Percentiles rank a stretch among this genome's conserved stretches.
Evolutionary conservation across 2,888 invertebrate genomes (phyloP).

Genomic region (Smittia sp.): DNA sequence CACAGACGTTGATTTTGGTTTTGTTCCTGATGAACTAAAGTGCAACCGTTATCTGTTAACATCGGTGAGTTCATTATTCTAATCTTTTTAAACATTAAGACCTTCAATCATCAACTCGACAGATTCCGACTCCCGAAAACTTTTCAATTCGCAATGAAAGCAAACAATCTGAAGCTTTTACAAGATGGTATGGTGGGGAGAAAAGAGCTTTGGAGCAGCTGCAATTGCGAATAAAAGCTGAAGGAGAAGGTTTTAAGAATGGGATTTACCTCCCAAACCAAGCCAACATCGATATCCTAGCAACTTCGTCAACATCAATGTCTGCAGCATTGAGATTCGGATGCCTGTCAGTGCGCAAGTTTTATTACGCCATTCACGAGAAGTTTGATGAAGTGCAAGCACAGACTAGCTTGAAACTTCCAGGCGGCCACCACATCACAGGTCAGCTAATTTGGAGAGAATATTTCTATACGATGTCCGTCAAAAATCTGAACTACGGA

Average conservation of each 20-base stretch:
- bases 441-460: conserved; percentile 74
- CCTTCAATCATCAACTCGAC: too few relatives aligned
- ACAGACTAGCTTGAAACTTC: conserved; percentile 44
- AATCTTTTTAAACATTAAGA: too few relatives aligned
- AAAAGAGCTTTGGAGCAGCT: conserved; percentile 60
- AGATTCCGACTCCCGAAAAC: conserved; percentile 60
- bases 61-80: conserved; percentile 54
- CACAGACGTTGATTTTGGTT: conserved; percentile 54
- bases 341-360: conserved; percentile 67
- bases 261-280: conserved; percentile 69
- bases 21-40: conserved; percentile 54
- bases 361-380: conserved; percentile 69
- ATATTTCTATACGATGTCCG: conserved; percentile 76
- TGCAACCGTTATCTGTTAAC: conserved; percentile 56
- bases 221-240: conserved; percentile 58
- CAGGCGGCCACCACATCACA: conserved; percentile 51
- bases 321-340: conserved; percentile 71
- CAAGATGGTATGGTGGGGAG: conserved; percentile 67
- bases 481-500: conserved; percentile 66
- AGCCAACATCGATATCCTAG: conserved; percentile 63
- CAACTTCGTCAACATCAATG: conserved; percentile 65
- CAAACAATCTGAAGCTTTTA: conserved; percentile 47
- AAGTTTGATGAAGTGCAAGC: conserved; percentile 60
- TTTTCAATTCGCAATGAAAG: conserved; percentile 57
- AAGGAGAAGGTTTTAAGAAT: conserved; percentile 56